Conservation (phyloP, 2,888 invertebrate species). For the Hesperia comma region DNA sequence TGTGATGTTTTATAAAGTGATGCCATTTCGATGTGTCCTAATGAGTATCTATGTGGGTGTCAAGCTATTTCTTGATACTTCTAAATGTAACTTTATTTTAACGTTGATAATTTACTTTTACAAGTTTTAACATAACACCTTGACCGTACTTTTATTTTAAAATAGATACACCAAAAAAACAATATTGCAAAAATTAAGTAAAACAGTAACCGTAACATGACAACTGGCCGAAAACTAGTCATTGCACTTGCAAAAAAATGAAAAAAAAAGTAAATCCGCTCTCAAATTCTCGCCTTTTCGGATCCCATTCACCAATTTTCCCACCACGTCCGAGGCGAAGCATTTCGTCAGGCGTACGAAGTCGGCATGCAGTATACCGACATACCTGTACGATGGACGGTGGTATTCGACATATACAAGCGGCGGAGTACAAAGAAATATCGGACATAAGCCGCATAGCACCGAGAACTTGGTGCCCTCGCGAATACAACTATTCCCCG, state of each 20-base stretch:
- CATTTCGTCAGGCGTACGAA: constrained; percentile 53
- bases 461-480: constrained; percentile 64
- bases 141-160: too few species aligned
- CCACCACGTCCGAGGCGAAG: constrained; percentile 41
- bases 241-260: constrained; percentile 14
- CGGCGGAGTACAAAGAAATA: constrained; percentile 75
- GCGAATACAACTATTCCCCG: constrained; percentile 74
- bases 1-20: too few species aligned
- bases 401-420: constrained; percentile 57
- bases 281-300: constrained; percentile 34
- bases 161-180: too few species aligned
- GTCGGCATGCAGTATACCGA: constrained; percentile 52
- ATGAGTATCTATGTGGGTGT: too few species aligned
- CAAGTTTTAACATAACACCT: too few species aligned
- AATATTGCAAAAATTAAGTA: too few species aligned
- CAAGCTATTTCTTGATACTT: too few species aligned
- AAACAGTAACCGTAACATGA: too few species aligned
- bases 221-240: constrained; percentile 3
- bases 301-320: constrained; percentile 47
- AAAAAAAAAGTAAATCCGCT: constrained; percentile 30
- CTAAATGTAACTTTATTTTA: too few species aligned
- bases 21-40: too few species aligned
- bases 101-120: too few species aligned
- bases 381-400: constrained; percentile 54
- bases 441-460: constrained; percentile 72